These are phyloP conservation scores for Corvus moneduloides DNA, from an alignment of 2,113 vertebrate species.

Conservation along the genomic window DNA sequence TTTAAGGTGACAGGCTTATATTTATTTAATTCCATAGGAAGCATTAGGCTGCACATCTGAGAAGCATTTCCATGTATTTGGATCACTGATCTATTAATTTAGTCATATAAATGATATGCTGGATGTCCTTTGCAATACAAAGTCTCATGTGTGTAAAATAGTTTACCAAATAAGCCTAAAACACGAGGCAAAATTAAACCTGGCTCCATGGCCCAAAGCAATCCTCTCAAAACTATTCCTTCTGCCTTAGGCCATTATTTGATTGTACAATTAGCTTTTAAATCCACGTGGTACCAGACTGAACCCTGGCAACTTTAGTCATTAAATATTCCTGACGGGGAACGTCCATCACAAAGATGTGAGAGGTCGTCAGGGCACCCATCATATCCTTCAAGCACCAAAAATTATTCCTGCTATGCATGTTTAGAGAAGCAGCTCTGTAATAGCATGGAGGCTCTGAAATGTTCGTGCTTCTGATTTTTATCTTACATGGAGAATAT, in stretches of 20 bases:
- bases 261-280: background rate
- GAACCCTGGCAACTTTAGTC: background rate
- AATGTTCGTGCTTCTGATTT: rapidly evolving
- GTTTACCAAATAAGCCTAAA: background rate
- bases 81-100: background rate
- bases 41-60: background rate
- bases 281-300: background rate
- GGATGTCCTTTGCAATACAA: background rate
- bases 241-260: background rate
- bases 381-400: background rate
- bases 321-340: background rate
- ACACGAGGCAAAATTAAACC: background rate
- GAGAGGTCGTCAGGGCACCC: background rate
- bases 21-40: background rate
- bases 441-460: rapidly evolving
- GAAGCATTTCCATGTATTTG: background rate
- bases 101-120: background rate
- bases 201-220: background rate
- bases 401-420: background rate
- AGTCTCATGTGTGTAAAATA: background rate
- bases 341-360: background rate
- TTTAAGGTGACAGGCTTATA: constrained; percentile 24
- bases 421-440: background rate
- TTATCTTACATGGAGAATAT: background rate
- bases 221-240: background rate